Percentiles rank a stretch among this genome's conserved stretches.
These are phyloP conservation scores for Heliothis subflexa DNA, from an alignment of 1,140 invertebrate genomes.

Conservation along the genomic window DNA sequence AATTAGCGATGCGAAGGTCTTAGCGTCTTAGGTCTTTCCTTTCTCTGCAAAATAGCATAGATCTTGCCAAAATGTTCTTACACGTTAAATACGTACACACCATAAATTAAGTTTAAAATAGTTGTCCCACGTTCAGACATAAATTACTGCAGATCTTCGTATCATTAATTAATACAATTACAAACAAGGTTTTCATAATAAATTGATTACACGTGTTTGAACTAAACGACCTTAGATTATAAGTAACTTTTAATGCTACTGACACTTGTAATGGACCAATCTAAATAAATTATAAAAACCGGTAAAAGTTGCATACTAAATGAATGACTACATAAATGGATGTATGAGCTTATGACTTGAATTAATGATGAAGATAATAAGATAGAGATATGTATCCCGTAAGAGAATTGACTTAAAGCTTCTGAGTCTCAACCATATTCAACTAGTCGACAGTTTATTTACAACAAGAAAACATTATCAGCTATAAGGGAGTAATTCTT, in stretches of 20 bases:
- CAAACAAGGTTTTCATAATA: neutral
- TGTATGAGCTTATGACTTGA: neutral
- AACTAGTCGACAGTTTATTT: no score
- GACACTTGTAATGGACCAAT: constrained; percentile 17
- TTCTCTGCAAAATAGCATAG: neutral
- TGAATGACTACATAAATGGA: neutral
- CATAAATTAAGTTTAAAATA: constrained; percentile 19
- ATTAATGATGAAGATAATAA: neutral
- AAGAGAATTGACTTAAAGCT: no score
- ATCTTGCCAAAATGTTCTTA: constrained; percentile 23
- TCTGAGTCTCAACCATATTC: no score
- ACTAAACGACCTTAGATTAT: neutral
- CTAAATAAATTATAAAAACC: constrained; percentile 21
- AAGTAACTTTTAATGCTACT: constrained; percentile 31
- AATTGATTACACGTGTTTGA: constrained; percentile 23
- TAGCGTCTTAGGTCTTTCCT: neutral
- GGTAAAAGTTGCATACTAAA: neutral
- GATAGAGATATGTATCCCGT: no score
- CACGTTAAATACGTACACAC: neutral
- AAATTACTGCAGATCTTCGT: neutral
- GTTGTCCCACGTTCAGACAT: neutral
- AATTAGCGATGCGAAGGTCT: no score
- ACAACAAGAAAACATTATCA: no score
- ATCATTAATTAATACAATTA: constrained; percentile 25
- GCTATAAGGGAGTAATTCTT: no score